Percentiles rank a stretch among this genome's conserved stretches.
Evolutionary conservation across 2,797 vertebrate genomes (phyloP).

Genomic region (Argya squamiceps): DNA sequence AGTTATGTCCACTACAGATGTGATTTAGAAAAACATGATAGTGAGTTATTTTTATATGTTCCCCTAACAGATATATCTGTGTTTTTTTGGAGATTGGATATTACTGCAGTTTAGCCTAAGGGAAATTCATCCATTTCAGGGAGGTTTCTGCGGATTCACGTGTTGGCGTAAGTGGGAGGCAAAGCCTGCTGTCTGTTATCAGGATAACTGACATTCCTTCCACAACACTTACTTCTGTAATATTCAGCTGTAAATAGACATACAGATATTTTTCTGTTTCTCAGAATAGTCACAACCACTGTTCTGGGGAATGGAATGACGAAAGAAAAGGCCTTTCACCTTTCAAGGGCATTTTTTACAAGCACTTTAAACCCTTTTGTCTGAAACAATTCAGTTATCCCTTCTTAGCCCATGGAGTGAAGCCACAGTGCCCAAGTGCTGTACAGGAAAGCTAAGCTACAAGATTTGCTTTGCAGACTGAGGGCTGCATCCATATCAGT

Average conservation of each 20-base stretch:
- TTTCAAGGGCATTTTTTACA: constrained; percentile 3
- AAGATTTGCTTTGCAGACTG: background rate
- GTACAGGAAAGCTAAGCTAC: background rate
- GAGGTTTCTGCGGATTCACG: background rate
- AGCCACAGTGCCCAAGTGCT: background rate
- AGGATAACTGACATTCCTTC: constrained; percentile 65
- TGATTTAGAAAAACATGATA: constrained; percentile 13
- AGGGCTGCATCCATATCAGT: background rate
- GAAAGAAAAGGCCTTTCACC: constrained; percentile 23
- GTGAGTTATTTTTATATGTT: background rate
- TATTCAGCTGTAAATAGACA: constrained; percentile 58
- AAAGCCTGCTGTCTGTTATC: constrained; percentile 34
- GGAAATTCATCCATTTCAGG: constrained; percentile 12
- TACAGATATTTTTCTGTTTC: constrained; percentile 16
- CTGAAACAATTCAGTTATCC: background rate
- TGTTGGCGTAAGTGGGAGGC: constrained; percentile 5
- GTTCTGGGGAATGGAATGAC: background rate
- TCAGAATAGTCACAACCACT: constrained; percentile 43
- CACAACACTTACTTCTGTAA: constrained; percentile 49
- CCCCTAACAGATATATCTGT: background rate
- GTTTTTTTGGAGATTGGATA: background rate
- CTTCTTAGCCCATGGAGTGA: background rate
- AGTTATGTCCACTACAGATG: constrained; percentile 17
- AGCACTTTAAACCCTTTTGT: background rate
- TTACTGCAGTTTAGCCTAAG: background rate